Conservation (phyloP, 2,888 invertebrate species). For the Acanthopleura granulata region DNA sequence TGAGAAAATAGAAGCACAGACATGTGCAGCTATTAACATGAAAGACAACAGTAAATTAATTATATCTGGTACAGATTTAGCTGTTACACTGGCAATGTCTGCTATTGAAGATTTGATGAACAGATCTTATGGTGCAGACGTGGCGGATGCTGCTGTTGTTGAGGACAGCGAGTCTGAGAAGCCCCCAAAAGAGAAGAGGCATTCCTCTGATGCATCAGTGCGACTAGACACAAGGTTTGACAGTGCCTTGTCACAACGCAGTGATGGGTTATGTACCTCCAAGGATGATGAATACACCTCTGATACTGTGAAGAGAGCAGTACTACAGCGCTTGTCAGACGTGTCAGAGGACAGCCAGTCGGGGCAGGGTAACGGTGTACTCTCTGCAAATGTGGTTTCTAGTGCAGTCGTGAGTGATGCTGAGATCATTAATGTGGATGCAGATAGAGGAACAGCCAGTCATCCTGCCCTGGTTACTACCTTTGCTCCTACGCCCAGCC, state of each 20-base stretch:
- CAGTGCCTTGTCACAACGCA: slow-evolving; percentile 40
- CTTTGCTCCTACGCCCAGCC: no score
- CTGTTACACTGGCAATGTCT: slow-evolving; percentile 58
- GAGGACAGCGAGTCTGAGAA: not conserved
- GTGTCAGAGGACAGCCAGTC: no score
- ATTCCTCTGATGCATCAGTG: not conserved
- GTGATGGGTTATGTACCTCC: slow-evolving; percentile 39
- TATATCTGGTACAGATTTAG: slow-evolving; percentile 50
- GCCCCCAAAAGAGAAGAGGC: not conserved
- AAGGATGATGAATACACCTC: slow-evolving; percentile 40
- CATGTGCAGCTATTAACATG: slow-evolving; percentile 37
- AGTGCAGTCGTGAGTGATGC: not conserved
- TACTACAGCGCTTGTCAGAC: slow-evolving; percentile 35
- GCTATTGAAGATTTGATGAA: slow-evolving; percentile 50
- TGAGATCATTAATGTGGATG: not conserved
- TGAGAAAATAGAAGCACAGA: slow-evolving; percentile 50
- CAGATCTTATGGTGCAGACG: not conserved
- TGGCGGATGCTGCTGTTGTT: not conserved
- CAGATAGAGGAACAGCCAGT: not conserved
- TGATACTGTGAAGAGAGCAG: slow-evolving; percentile 39
- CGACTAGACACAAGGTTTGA: slow-evolving; percentile 35
- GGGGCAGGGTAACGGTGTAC: no score
- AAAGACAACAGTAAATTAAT: slow-evolving; percentile 26
- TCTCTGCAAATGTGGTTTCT: not conserved
- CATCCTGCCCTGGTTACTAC: not conserved